These are phyloP conservation scores for Rotaria sp. DNA, from an alignment of 2,888 invertebrate genomes.

Conservation along the genomic window DNA sequence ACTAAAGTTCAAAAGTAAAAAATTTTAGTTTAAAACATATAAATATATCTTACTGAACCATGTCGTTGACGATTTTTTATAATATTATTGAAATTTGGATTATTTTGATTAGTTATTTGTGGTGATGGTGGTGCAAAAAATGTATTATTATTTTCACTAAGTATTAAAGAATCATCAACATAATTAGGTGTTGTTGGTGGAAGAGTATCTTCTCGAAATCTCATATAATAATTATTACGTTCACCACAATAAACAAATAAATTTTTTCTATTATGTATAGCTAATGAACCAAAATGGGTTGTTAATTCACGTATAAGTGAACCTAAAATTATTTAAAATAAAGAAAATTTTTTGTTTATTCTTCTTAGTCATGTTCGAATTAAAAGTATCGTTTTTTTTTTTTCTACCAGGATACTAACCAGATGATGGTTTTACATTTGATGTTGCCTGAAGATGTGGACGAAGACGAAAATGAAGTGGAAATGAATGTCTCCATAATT, in stretches of 20 bases:
- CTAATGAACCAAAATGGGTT: neutral
- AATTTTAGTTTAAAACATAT: too few relatives aligned
- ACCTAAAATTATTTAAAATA: neutral
- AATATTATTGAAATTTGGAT: neutral
- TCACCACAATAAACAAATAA: neutral
- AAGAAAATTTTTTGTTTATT: too few relatives aligned
- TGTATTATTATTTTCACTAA: neutral
- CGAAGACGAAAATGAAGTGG: neutral
- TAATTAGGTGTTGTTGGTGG: neutral
- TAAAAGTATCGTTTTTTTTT: neutral
- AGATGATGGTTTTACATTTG: neutral
- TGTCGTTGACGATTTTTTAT: slow-evolving; percentile 10
- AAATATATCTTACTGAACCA: neutral
- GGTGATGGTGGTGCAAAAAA: neutral
- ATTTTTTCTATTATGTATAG: slow-evolving; percentile 24
- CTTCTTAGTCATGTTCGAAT: too few relatives aligned
- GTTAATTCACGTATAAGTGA: slow-evolving; percentile 1
- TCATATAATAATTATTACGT: neutral
- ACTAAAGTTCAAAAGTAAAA: too few relatives aligned
- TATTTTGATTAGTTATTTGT: neutral
- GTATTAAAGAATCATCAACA: neutral
- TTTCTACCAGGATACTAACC: neutral
- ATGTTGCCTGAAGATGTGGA: neutral
- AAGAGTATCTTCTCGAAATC: slow-evolving; percentile 21
- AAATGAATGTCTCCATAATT: slow-evolving; percentile 15